phyloP scores from a whole-genome alignment of 2,113 vertebrate genomes.

The Mormyrus iriodes region DNA sequence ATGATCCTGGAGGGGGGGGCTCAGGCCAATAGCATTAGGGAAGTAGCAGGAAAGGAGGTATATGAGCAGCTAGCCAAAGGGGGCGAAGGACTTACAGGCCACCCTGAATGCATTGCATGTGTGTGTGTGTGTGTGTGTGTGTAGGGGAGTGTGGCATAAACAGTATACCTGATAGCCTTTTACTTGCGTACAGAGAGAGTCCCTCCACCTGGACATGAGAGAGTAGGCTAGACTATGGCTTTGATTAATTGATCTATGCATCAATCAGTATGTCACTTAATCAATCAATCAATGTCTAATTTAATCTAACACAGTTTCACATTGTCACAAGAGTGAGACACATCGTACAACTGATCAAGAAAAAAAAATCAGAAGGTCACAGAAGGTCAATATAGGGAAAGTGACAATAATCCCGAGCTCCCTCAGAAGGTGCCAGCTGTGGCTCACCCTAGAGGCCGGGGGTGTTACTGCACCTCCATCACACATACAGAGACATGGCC shows the following conservation, averaged over 20 bases:
- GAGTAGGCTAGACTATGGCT: not conserved
- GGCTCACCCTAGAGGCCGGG: not conserved
- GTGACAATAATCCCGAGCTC: not conserved
- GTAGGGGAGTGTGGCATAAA: not conserved
- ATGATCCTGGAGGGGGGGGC: not conserved
- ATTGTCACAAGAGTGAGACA: not conserved
- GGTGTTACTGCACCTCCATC: not conserved
- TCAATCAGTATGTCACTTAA: not conserved
- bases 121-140: not conserved
- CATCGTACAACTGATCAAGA: not conserved
- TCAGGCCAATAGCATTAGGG: not conserved
- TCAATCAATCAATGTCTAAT: not conserved
- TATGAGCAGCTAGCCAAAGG: not conserved
- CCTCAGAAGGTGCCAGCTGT: not conserved
- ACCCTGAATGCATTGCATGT: not conserved
- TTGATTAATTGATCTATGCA: not conserved
- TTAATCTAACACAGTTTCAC: not conserved
- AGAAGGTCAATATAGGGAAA: not conserved
- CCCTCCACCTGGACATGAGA: not conserved
- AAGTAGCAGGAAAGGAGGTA: not conserved
- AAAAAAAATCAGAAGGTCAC: not conserved
- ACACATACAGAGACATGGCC: not conserved
- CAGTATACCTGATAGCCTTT: not conserved
- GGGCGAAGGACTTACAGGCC: not conserved
- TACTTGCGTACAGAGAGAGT: not conserved